A percentile compares a stretch with the other conserved stretches of the same genome.
Evolutionary conservation across 2,113 vertebrate genomes (phyloP).

Genomic region (Malurus elegans): DNA sequence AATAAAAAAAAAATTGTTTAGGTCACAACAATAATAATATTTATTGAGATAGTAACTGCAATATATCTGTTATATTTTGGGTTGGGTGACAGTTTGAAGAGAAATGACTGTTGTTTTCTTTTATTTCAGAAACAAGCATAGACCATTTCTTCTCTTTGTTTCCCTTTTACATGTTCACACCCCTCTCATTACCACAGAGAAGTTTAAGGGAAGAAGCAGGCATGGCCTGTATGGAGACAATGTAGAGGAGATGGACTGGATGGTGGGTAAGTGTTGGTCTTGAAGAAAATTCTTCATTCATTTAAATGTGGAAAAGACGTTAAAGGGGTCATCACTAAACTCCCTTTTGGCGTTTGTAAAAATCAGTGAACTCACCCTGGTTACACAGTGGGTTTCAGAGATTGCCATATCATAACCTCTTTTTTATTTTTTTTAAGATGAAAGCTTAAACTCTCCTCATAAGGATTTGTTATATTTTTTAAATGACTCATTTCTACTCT

Average conservation of each 20-base stretch:
- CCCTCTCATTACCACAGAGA: conserved; percentile 73
- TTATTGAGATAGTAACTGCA: background rate
- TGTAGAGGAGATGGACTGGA: conserved; percentile 87
- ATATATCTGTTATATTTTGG: background rate
- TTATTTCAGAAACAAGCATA: conserved; percentile 75
- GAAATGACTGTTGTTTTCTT: background rate
- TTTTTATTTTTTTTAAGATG: background rate
- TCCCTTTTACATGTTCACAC: conserved; percentile 83
- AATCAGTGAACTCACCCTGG: background rate
- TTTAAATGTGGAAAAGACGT: background rate
- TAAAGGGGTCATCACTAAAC: background rate
- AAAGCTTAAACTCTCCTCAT: background rate
- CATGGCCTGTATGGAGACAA: conserved; percentile 88
- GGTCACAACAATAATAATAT: background rate
- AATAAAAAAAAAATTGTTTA: background rate
- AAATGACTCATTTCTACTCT: background rate
- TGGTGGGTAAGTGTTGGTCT: conserved; percentile 76
- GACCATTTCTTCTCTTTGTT: conserved; percentile 84
- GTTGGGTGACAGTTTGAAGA: background rate
- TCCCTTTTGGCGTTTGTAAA: background rate
- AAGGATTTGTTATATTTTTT: background rate
- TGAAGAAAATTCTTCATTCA: background rate
- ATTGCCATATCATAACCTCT: background rate
- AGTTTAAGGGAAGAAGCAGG: conserved; percentile 80
- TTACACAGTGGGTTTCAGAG: background rate